Evolutionary conservation across 2,797 vertebrate species (phyloP), one percentile per base, ranked within the genome.

Genomic region (Lithobates sylvaticus): DNA sequence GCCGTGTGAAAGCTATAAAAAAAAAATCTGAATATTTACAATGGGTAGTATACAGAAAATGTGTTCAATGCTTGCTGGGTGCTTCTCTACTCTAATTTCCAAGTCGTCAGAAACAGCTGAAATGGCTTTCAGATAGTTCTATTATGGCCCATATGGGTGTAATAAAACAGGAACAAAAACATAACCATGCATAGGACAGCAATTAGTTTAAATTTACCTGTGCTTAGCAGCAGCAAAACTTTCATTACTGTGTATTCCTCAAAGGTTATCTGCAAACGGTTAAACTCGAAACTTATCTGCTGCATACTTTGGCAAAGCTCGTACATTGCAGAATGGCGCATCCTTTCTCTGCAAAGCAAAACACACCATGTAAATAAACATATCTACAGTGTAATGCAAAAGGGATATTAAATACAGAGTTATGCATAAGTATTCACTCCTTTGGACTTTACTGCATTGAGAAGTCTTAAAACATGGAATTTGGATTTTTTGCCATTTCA

Each of bases 161-260:
- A 44, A 86, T 69, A 76, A 32, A 32, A 67, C 54, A 68, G 64
- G 15, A 50, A 67, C 13, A 29, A 39, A 26, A 44, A 47, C 36
- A 85, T 54, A 73, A 79, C 61, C 23, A 32, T 47, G 58, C 27
- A 15, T 64, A 42, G 73, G 68, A 54, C 29, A 34, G 42, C 69
- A 84, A 78, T 68, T 36, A 39, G 7, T 36, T 32, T 23, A 44
- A n/a, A 78, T 91, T 91, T 93, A 99, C 98, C 95, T 94, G 98
- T 99, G 95, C 98, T 99, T 72, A 99, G 93, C 32, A 99, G 97
- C 93, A 99, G 95, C 91, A 99, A 92, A 3, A 99, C 98, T 91
- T 99, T 99, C 98, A 99, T 99, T 84, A 97, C 94, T 32, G 98
- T 97, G 93, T 97, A 99, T 89, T 99, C 98, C 68, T 99, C 97